Percentiles rank a stretch among this genome's conserved stretches.
Conservation (phyloP, 2,888 invertebrate genomes). For the Coecobrya sp. region DNA sequence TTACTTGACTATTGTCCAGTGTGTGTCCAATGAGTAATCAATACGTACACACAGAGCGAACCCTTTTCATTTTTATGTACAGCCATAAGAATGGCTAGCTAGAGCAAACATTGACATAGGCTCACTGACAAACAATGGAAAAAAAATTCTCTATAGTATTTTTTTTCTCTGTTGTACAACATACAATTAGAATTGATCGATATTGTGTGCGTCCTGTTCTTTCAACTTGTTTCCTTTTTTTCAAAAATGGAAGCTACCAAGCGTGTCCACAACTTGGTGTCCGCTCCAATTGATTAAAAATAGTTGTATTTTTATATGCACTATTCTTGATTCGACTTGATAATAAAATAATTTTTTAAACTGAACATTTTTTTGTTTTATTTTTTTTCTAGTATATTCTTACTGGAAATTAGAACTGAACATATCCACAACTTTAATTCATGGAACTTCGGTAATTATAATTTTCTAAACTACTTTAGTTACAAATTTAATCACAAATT, state of each 20-base stretch:
- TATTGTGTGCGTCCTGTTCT: background rate
- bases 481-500: no score
- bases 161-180: background rate
- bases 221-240: background rate
- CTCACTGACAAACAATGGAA: conserved; percentile 8
- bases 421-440: no score
- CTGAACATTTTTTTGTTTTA: no score
- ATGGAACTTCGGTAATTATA: no score
- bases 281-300: background rate
- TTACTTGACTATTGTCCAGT: conserved; percentile 1
- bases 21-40: conserved; percentile 70
- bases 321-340: no score
- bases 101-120: conserved; percentile 44
- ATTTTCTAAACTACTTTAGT: no score
- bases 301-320: no score
- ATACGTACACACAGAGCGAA: conserved; percentile 15
- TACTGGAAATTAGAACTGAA: no score
- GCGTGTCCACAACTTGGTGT: background rate
- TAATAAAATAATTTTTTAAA: no score
- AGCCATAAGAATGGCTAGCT: background rate
- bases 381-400: no score
- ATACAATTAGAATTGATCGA: background rate
- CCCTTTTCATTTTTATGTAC: background rate
- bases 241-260: background rate
- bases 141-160: background rate